Base-by-base conservation (phyloP, 2,888 invertebrate species). In the Chromoteleia sp. region DNA sequence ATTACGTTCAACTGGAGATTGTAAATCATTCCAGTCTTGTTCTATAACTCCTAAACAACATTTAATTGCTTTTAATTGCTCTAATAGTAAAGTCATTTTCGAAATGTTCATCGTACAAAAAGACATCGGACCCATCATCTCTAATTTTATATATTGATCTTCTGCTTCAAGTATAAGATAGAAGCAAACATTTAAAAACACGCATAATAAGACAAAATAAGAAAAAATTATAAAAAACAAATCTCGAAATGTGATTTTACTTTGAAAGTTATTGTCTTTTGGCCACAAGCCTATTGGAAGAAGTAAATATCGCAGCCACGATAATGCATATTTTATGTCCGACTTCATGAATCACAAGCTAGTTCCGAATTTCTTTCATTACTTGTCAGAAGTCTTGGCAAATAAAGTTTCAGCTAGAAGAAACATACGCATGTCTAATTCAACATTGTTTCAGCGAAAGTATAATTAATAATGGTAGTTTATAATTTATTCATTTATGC, bases 221-320 rank as follows among this genome's bases (percentile, higher is more conserved):
- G 45, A 25, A 8, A 59, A 52, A 8, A n/a, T 6, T 1, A 75
- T 75, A 5, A 1, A 48, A 30, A 17, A 3, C 1, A 67, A 1
- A 48, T 74, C 52, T 1, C 17, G 52, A 39, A 17, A 41, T n/a
- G 14, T 39, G 0, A 58, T 25, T 54, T 54, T 41, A n/a, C 10
- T 36, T n/a, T 1, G 1, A n/a, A 2, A 7, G 0, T 45, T 63
- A 0, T 17, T 48, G 8, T 52, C 15, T 17, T 14, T 54, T 41
- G 65, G 75, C 75, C 75, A 75, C 39, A 75, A 15, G 0, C 75
- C 75, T 15, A 75, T 25, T 33, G 67, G 75, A 36, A 58, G 33
- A 6, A 75, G 21, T 21, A 75, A 41, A 50, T 75, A 67, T n/a
- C 65, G 56, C 0, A 75, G 65, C 75, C 75, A 75, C 30, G 58